A percentile compares a stretch with the other conserved stretches of the same genome.
Conservation (phyloP, 2,797 vertebrate genomes). For the Parotocinclus haroldoi region DNA sequence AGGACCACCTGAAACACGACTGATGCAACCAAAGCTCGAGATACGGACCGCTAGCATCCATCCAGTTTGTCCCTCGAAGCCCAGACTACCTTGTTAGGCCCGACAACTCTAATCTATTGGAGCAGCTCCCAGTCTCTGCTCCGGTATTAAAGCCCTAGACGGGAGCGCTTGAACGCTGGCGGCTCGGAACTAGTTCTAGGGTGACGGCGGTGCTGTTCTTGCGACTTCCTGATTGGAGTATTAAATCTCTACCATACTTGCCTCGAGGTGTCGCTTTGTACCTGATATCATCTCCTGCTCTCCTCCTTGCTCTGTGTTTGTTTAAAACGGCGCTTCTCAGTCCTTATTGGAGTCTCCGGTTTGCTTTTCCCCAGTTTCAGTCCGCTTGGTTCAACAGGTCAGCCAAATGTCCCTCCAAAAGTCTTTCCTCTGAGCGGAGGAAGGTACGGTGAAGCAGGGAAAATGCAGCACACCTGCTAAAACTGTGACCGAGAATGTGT, state of each 20-base stretch:
- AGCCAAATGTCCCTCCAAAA: too few relatives aligned
- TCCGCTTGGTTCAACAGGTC: slow-evolving; percentile 17
- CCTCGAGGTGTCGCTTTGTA: slow-evolving; percentile 27
- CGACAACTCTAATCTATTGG: slow-evolving; percentile 23
- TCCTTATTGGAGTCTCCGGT: not conserved
- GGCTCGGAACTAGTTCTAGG: too few relatives aligned
- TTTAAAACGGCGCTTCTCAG: not conserved
- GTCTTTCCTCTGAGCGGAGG: slow-evolving; percentile 13
- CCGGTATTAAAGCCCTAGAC: slow-evolving; percentile 13
- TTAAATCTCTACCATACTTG: slow-evolving; percentile 26
- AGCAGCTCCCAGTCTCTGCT: slow-evolving; percentile 1
- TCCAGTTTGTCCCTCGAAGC: slow-evolving; percentile 10
- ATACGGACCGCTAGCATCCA: slow-evolving; percentile 43
- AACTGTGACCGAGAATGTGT: too few relatives aligned
- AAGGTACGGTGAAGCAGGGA: slow-evolving; percentile 11
- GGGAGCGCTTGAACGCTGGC: not conserved
- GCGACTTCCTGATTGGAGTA: slow-evolving; percentile 21
- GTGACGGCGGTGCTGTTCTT: slow-evolving; percentile 20
- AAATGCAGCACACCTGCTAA: slow-evolving; percentile 7
- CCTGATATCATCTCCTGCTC: slow-evolving; percentile 14
- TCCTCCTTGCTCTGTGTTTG: not conserved
- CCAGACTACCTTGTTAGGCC: slow-evolving; percentile 4
- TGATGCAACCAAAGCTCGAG: slow-evolving; percentile 71
- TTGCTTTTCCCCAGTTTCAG: slow-evolving; percentile 1
- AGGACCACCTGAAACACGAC: slow-evolving; percentile 97